These are phyloP conservation scores for Pangasius sanitwongsei DNA, from an alignment of 2,797 vertebrate species.

Conservation along the genomic window DNA sequence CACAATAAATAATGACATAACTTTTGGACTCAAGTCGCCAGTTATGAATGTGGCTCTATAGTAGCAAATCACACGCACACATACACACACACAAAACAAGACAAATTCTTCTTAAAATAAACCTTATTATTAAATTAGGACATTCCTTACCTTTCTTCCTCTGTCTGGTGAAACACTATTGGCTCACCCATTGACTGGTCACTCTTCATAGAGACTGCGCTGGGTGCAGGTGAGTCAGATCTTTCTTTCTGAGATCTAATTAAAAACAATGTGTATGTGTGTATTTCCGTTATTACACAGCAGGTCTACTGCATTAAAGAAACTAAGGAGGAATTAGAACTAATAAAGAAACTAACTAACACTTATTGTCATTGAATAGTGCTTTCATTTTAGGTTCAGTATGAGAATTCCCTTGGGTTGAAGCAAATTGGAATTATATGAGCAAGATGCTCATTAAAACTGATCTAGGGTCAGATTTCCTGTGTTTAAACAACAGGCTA, in stretches of 20 bases:
- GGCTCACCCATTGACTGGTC: neutral
- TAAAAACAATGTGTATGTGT: neutral
- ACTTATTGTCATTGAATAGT: neutral
- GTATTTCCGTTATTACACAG: neutral
- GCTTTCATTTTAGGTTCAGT: neutral
- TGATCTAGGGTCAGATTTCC: too few species aligned
- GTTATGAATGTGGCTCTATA: too few species aligned
- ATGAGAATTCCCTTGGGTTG: neutral
- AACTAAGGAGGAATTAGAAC: neutral
- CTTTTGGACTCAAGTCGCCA: too few species aligned
- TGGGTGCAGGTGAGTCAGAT: neutral
- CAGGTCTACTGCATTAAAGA: neutral
- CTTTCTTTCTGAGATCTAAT: neutral
- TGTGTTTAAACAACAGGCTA: neutral
- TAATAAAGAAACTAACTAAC: too few species aligned
- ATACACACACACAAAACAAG: too few species aligned
- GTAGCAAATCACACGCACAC: too few species aligned
- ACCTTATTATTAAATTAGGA: too few species aligned
- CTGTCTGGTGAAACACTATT: neutral
- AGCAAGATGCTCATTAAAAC: too few species aligned
- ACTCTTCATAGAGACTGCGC: neutral
- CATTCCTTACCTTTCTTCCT: neutral
- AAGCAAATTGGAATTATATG: neutral
- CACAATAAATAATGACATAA: too few species aligned
- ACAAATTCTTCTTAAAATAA: neutral